Evolutionary conservation across 2,888 invertebrate genomes (phyloP).

Genomic region (Ectemnius cavifrons): DNA sequence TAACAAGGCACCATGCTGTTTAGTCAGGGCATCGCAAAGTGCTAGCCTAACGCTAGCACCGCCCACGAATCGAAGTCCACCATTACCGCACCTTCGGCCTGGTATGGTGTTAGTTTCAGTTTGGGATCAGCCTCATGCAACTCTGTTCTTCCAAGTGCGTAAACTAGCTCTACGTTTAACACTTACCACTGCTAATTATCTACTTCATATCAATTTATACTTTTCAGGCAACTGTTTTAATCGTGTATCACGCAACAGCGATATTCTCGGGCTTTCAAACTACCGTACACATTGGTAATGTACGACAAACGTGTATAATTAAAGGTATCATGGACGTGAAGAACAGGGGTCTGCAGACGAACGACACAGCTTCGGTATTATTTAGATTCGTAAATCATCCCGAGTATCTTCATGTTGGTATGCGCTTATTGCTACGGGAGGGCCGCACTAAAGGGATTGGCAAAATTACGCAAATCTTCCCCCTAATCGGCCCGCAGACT

Average conservation of each 20-base stretch:
- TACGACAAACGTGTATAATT: slow-evolving; percentile 96
- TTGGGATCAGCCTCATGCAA: slow-evolving; percentile 79
- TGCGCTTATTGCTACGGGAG: slow-evolving; percentile 90
- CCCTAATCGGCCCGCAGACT: slow-evolving; percentile 68
- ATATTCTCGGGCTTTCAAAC: slow-evolving; percentile 93
- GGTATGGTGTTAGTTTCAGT: slow-evolving; percentile 91
- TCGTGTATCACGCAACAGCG: slow-evolving; percentile 92
- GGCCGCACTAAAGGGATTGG: slow-evolving; percentile 93
- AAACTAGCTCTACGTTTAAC: not conserved
- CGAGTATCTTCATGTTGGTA: slow-evolving; percentile 89
- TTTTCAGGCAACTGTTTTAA: slow-evolving; percentile 90
- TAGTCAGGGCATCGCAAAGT: slow-evolving; percentile 93
- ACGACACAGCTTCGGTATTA: slow-evolving; percentile 91
- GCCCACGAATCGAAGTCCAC: slow-evolving; percentile 76
- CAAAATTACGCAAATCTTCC: slow-evolving; percentile 88
- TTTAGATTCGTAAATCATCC: slow-evolving; percentile 94
- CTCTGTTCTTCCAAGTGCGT: slow-evolving; percentile 80
- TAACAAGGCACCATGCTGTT: slow-evolving; percentile 93
- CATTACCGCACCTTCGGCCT: slow-evolving; percentile 82
- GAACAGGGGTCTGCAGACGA: slow-evolving; percentile 85
- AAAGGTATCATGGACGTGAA: slow-evolving; percentile 85
- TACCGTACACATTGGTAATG: slow-evolving; percentile 96
- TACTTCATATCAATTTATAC: too few species aligned
- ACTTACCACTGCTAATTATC: not conserved
- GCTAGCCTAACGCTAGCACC: slow-evolving; percentile 88